Evolutionary conservation across 2,797 vertebrate species (phyloP), one percentile per base, ranked within the genome.

Genomic region (Schizothorax lantsangensis): DNA sequence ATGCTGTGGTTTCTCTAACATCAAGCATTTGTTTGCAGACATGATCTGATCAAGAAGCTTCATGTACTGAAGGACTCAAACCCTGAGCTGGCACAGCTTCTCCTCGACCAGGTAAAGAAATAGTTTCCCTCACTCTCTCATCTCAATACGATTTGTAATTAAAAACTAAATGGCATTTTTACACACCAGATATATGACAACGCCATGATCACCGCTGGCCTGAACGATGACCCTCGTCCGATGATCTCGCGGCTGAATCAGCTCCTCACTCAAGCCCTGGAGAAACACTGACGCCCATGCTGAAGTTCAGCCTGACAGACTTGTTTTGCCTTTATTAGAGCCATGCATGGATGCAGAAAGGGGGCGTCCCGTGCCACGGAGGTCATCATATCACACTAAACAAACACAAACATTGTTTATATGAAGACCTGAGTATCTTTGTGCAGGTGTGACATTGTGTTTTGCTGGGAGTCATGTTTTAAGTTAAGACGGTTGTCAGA

Each of bases 121-220:
- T 3, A 15, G 0, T 1, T 82, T 40, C 5, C n/a, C 19, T 2
- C 6, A 0, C 15, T 26, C 23, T 43, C 8, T 66, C 17, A 45
- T 1, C 75, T 79, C 33, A 59, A 26, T 11, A 19, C 12, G 11
- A 8, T 26, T 40, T 79, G 7, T 5, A 19, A 17, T 6, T 43
- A 10, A 62, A n/a, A 17, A 79, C 19, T 40, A 38, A 52, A 43
- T 77, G 17, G 1, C 11, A 1, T 73, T 40, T 43, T 75, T 75
- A 68, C 3, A 23, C 38, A 23, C 73, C 73, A 99, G 98, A 97
- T 99, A 90, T 98, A 98, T 7, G 97, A 99, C 92, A 99, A 99
- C 1, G 97, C 97, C 89, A 99, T 99, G 98, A 99, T 99, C 78
- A 89, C 97, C 14, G 98, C 98, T 0, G 98, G 98, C 5, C 94